These are phyloP conservation scores for Momotus momota DNA, from an alignment of 2,797 vertebrate genomes.

Conservation along the genomic window DNA sequence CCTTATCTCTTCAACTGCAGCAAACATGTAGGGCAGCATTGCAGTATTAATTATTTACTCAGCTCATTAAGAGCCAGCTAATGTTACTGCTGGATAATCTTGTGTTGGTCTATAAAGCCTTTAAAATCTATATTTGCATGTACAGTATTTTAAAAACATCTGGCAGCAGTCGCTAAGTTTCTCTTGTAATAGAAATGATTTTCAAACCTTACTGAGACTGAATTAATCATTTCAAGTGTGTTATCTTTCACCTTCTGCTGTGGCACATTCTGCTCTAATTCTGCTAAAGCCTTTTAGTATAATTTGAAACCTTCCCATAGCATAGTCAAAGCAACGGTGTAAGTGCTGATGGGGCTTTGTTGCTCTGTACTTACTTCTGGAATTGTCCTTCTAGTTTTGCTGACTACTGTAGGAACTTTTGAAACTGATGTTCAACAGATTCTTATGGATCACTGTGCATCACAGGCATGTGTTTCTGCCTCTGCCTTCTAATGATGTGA, in stretches of 20 bases:
- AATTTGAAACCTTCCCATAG: neutral
- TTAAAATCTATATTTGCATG: neutral
- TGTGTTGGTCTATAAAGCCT: neutral
- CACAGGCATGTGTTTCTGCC: neutral
- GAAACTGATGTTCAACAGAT: neutral
- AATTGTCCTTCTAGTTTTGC: neutral
- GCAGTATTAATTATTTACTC: neutral
- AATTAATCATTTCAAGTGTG: constrained; percentile 29
- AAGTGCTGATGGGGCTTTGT: constrained; percentile 25
- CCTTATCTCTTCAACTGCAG: neutral
- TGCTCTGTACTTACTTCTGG: neutral
- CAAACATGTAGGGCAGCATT: neutral
- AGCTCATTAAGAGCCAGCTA: neutral
- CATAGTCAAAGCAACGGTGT: neutral
- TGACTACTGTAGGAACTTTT: constrained; percentile 8
- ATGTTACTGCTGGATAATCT: neutral
- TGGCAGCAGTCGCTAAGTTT: neutral
- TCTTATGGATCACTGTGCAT: neutral
- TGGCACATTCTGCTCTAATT: constrained; percentile 27
- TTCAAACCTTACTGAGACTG: neutral
- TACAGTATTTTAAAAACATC: neutral
- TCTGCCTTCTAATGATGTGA: neutral
- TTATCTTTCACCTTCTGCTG: constrained; percentile 39
- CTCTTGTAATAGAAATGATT: constrained; percentile 1
- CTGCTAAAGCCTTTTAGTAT: constrained; percentile 34